phyloP scores from a whole-genome alignment of 2,888 invertebrate species.

The Orthosia gothica region DNA sequence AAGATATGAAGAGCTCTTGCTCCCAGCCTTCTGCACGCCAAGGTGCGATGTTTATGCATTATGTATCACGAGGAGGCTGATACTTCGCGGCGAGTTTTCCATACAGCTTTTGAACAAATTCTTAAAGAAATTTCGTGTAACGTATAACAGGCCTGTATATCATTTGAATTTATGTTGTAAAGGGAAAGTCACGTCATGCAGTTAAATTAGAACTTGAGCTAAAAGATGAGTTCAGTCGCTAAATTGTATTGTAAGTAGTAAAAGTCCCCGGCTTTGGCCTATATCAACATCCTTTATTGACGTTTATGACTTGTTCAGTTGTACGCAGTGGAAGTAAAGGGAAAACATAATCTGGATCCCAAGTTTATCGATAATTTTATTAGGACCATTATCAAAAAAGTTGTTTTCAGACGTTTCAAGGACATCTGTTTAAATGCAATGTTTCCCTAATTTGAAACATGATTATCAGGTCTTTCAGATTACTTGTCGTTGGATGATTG shows the following conservation, averaged over 20 bases:
- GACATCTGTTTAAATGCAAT: slow-evolving; percentile 24
- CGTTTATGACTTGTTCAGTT: slow-evolving; percentile 56
- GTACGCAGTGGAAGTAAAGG: slow-evolving; percentile 44
- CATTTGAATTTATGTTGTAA: slow-evolving; percentile 58
- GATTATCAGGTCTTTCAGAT: slow-evolving; percentile 59
- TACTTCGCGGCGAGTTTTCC: slow-evolving; percentile 71
- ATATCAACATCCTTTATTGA: slow-evolving; percentile 58
- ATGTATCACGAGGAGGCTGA: slow-evolving; percentile 73
- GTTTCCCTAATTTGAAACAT: slow-evolving; percentile 52
- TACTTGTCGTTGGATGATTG: slow-evolving; percentile 75
- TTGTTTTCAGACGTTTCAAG: slow-evolving; percentile 22
- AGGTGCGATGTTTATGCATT: slow-evolving; percentile 82
- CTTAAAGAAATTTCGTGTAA: slow-evolving; percentile 58
- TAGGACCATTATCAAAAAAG: slow-evolving; percentile 33
- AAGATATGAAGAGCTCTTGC: slow-evolving; percentile 78
- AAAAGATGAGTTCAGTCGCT: slow-evolving; percentile 55
- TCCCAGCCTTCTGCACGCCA: slow-evolving; percentile 72
- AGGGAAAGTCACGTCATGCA: slow-evolving; percentile 47
- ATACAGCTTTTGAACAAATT: slow-evolving; percentile 71
- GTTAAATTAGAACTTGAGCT: slow-evolving; percentile 51
- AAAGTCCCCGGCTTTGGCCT: slow-evolving; percentile 54
- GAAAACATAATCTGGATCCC: slow-evolving; percentile 47
- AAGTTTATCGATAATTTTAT: slow-evolving; percentile 54
- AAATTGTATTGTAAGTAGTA: slow-evolving; percentile 53
- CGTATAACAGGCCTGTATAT: slow-evolving; percentile 48